Evolutionary conservation across 2,113 vertebrate genomes (phyloP).

Genomic region (Clarias batrachus): DNA sequence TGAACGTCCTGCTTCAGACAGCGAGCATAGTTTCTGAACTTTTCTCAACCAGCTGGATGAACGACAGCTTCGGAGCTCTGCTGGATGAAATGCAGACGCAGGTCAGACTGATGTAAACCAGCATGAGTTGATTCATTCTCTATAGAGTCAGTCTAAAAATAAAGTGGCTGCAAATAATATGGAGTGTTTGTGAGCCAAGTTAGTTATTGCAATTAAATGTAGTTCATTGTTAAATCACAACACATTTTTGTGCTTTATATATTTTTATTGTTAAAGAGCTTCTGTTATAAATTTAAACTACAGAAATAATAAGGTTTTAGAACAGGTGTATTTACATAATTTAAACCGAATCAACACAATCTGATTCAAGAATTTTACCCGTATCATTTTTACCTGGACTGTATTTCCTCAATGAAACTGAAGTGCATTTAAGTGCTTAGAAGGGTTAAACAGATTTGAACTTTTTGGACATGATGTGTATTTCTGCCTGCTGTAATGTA

Average conservation of each 20-base stretch:
- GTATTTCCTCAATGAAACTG: too few relatives aligned
- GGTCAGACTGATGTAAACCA: constrained; percentile 57
- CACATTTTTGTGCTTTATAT: not conserved
- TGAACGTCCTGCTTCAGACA: constrained; percentile 57
- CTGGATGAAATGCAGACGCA: constrained; percentile 55
- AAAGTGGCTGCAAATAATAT: not conserved
- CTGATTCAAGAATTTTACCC: not conserved
- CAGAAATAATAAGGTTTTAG: not conserved
- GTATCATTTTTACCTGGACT: too few relatives aligned
- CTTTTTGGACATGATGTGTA: too few relatives aligned
- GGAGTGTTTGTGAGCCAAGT: not conserved
- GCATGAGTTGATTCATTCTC: not conserved
- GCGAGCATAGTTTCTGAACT: constrained; percentile 53
- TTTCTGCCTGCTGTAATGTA: too few relatives aligned
- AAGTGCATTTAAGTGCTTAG: too few relatives aligned
- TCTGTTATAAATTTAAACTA: not conserved
- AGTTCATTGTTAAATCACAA: not conserved
- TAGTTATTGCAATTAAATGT: too few relatives aligned
- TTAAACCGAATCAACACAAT: not conserved
- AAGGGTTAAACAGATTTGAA: too few relatives aligned
- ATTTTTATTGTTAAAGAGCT: not conserved
- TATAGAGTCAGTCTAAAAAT: not conserved
- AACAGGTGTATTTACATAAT: not conserved
- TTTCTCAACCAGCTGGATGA: constrained; percentile 52
- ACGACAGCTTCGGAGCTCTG: constrained; percentile 47